phyloP scores from a whole-genome alignment of 2,888 invertebrate genomes.

The Gibbula magus region DNA sequence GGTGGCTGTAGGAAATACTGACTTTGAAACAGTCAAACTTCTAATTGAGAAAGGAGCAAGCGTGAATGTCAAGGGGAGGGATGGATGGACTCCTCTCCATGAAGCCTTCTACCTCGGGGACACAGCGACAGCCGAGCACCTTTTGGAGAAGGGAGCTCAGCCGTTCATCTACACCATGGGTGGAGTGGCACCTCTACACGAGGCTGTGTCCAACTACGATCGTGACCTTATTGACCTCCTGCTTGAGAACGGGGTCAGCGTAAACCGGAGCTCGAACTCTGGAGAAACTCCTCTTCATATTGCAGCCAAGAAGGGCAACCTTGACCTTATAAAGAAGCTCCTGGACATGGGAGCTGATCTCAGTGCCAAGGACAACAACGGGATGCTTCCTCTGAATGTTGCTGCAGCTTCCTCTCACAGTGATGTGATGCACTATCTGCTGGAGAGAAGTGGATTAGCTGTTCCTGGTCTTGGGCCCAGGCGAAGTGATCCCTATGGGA shows the following conservation, averaged over 20 bases:
- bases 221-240: conserved; percentile 39
- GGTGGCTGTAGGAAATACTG: conserved; percentile 38
- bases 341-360: conserved; percentile 35
- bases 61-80: conserved; percentile 31
- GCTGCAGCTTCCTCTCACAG: not conserved
- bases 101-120: conserved; percentile 41
- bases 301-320: conserved; percentile 42
- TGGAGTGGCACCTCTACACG: conserved; percentile 43
- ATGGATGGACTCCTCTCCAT: conserved; percentile 47
- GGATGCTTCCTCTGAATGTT: conserved; percentile 1
- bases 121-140: conserved; percentile 24
- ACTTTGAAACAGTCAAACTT: conserved; percentile 31
- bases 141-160: conserved; percentile 40
- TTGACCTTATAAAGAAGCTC: conserved; percentile 38
- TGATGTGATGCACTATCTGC: conserved; percentile 3
- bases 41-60: conserved; percentile 35
- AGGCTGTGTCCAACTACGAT: conserved; percentile 41
- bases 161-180: conserved; percentile 31
- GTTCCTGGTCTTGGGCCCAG: not conserved
- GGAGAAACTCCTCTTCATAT: conserved; percentile 43
- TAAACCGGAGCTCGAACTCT: conserved; percentile 35
- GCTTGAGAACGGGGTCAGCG: conserved; percentile 39
- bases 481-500: not conserved
- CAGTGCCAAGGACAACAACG: not conserved
- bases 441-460: not conserved